Percentiles rank a stretch among this genome's conserved stretches.
phyloP scores from a whole-genome alignment of 2,888 invertebrate genomes.

The Polymixis flavicincta region DNA sequence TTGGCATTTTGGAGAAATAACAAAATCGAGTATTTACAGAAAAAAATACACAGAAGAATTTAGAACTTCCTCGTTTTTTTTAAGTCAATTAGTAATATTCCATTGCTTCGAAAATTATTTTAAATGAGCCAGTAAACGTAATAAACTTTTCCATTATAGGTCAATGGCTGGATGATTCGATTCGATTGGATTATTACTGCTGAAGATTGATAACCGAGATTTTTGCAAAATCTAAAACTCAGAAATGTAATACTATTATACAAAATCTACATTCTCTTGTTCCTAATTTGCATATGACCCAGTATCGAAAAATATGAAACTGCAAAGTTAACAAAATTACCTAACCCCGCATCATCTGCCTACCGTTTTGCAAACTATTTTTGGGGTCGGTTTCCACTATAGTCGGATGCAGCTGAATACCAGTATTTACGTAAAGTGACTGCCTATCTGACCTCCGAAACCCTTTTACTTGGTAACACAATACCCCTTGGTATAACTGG shows the following conservation, averaged over 20 bases:
- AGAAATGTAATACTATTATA: background rate
- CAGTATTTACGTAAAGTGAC: no score
- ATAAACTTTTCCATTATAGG: background rate
- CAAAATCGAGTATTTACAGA: no score
- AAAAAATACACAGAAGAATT: no score
- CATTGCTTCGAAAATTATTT: background rate
- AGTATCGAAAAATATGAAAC: background rate
- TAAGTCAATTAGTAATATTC: background rate
- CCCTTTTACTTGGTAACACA: no score
- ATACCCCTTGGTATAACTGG: no score
- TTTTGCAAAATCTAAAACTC: background rate
- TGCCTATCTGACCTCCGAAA: no score
- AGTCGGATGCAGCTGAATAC: no score
- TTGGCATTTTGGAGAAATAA: background rate
- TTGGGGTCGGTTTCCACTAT: no score
- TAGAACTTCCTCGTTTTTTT: background rate
- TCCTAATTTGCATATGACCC: background rate
- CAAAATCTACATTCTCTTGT: background rate
- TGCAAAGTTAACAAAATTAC: background rate
- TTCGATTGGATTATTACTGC: background rate
- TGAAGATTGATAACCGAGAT: background rate
- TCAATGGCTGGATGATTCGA: background rate
- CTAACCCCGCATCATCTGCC: background rate
- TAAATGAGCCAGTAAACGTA: background rate
- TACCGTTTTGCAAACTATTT: no score